Percentiles rank a stretch among this genome's conserved stretches.
These are phyloP conservation scores for Drosophila serrata DNA, from an alignment of 1,140 invertebrate genomes.

Conservation along the genomic window DNA sequence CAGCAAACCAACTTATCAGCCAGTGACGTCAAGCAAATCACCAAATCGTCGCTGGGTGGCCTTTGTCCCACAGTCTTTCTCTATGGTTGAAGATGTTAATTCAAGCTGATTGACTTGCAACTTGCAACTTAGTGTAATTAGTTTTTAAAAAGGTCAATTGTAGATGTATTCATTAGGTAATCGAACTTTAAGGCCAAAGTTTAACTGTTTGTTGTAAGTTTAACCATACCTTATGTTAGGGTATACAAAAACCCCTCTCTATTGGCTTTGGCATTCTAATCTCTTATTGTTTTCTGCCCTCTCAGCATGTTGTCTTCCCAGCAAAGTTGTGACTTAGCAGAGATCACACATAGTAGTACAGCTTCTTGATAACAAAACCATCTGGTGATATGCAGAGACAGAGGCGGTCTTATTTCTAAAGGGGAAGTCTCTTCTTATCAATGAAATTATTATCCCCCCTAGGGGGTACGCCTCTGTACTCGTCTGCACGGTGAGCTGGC, in stretches of 20 bases:
- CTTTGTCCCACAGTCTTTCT: not conserved
- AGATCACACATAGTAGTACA: not conserved
- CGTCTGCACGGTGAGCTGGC: slow-evolving; percentile 50
- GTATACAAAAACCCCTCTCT: not conserved
- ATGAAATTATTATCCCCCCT: too few relatives aligned
- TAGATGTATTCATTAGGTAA: too few relatives aligned
- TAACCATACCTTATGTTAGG: not conserved
- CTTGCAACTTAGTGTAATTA: slow-evolving; percentile 9
- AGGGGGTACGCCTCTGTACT: not conserved
- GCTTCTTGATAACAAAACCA: not conserved
- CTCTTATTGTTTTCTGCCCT: not conserved
- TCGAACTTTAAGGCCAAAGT: too few relatives aligned
- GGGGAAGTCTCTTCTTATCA: not conserved
- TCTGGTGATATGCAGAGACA: not conserved
- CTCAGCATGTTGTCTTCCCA: not conserved
- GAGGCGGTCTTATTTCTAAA: not conserved
- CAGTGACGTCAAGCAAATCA: slow-evolving; percentile 43
- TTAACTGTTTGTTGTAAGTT: not conserved
- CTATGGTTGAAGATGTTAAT: slow-evolving; percentile 8
- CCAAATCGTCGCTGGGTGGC: slow-evolving; percentile 28
- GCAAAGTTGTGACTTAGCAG: not conserved
- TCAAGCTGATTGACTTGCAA: slow-evolving; percentile 19
- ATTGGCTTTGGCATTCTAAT: not conserved
- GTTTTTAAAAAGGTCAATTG: not conserved
- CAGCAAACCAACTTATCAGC: slow-evolving; percentile 8